Evolutionary conservation across 2,888 invertebrate species (phyloP), one percentile per base, ranked within the genome.

Genomic region (Diadegma fenestrale): DNA sequence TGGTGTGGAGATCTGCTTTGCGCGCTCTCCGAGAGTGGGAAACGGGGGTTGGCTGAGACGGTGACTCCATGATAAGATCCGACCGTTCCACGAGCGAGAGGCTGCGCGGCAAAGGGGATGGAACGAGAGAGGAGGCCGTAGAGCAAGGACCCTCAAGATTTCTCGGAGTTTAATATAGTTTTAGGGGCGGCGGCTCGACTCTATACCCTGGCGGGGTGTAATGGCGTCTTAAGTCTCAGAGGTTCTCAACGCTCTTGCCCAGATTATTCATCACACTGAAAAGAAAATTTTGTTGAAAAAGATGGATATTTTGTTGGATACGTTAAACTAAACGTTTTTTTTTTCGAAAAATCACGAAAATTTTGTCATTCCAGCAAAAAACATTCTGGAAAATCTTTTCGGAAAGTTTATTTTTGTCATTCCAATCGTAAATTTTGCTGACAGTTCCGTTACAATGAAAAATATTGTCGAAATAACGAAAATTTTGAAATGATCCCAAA

Each of bases 101-200:
- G 68, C 4, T 26, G 54, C 66, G 77, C 76, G 68, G 48, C 58
- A 58, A 84, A 37, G 71, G 73, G 88, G 88, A 86, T 86, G 84
- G 89, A 88, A 88, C 88, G 87, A 90, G 87, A 90, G 87, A 89
- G 88, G 85, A 84, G 86, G 86, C 82, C 51, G 71, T 83, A 71
- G 84, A 86, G 86, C 86, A 77, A 85, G 82, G 86, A 89, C 90
- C 90, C 90, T 90, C 90, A 93, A 94, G 93, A 93, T 94, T 94
- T 93, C 93, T 91, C 89, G 88, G 92, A 93, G 94, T 94, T 94
- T 93, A 94, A 94, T 94, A 93, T 91, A 92, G 92, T 93, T 93
- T 93, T 92, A 92, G 93, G 93, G 93, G 93, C 92, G 93, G 90
- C 90, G 91, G 92, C 92, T 90, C 88, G 90, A 89, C 89, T 80